Percentiles rank a stretch among this genome's conserved stretches.
These are phyloP conservation scores for Drosophila aldrichi DNA, from an alignment of 2,888 invertebrate species.

Conservation along the genomic window DNA sequence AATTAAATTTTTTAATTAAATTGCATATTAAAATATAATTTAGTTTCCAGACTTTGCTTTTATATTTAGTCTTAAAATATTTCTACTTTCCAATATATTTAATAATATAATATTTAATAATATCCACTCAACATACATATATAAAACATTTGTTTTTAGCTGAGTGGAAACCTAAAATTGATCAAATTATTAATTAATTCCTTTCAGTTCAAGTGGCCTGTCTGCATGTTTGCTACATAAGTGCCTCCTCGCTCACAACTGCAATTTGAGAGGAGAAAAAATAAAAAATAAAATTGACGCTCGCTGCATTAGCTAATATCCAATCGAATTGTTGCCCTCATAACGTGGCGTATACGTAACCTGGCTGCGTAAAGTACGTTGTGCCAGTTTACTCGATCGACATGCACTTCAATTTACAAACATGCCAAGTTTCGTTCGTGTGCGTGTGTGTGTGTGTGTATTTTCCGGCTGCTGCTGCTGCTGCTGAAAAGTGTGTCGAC, in stretches of 20 bases:
- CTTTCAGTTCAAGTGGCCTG: background rate
- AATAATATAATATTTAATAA: too few species aligned
- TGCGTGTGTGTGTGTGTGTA: constrained; percentile 15
- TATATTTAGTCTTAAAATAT: too few species aligned
- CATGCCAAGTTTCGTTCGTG: constrained; percentile 35
- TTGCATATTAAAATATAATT: too few species aligned
- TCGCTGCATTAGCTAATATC: constrained; percentile 69
- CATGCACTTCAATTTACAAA: constrained; percentile 74
- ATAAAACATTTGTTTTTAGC: too few species aligned
- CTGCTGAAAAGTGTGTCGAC: constrained; percentile 71
- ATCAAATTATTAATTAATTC: background rate
- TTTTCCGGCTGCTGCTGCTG: constrained; percentile 64
- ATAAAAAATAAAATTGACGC: background rate
- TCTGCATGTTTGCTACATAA: background rate
- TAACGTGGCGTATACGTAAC: constrained; percentile 68
- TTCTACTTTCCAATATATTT: too few species aligned
- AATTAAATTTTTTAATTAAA: too few species aligned
- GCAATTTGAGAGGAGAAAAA: background rate
- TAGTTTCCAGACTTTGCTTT: too few species aligned
- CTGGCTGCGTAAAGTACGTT: constrained; percentile 55
- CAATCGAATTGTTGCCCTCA: constrained; percentile 31
- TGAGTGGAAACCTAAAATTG: too few species aligned
- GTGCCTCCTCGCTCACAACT: background rate
- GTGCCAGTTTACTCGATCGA: constrained; percentile 72
- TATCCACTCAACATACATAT: too few species aligned